A percentile compares a stretch with the other conserved stretches of the same genome.
These are phyloP conservation scores for Poliocrania exsul DNA, from an alignment of 2,797 vertebrate genomes.

Conservation along the genomic window DNA sequence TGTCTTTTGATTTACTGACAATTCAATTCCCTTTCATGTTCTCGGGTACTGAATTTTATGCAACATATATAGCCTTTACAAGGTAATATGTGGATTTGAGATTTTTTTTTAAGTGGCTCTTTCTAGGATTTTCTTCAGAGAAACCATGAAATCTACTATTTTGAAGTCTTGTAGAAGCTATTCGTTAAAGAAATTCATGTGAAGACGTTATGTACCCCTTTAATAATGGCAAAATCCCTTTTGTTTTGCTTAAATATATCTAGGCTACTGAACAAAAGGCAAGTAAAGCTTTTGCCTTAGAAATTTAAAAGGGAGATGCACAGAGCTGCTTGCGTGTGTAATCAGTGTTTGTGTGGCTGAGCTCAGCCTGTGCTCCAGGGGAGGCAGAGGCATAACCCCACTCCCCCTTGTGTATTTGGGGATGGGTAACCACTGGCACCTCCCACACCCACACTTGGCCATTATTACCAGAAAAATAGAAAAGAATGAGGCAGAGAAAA, in stretches of 20 bases:
- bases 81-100: not conserved
- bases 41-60: not conserved
- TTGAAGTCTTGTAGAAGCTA: not conserved
- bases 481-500: not conserved
- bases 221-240: not conserved
- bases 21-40: not conserved
- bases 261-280: not conserved
- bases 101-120: not conserved
- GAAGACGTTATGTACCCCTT: not conserved
- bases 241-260: not conserved
- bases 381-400: not conserved
- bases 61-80: not conserved
- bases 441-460: not conserved
- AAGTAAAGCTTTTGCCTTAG: not conserved
- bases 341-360: not conserved
- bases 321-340: fast-evolving
- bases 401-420: not conserved
- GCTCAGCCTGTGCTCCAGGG: not conserved
- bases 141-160: not conserved
- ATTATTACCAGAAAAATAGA: not conserved
- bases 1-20: not conserved
- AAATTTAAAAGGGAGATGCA: not conserved
- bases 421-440: not conserved
- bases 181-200: not conserved
- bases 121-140: not conserved